Evolutionary conservation across 2,888 invertebrate species (phyloP).

Genomic region (Apodemia duryi): DNA sequence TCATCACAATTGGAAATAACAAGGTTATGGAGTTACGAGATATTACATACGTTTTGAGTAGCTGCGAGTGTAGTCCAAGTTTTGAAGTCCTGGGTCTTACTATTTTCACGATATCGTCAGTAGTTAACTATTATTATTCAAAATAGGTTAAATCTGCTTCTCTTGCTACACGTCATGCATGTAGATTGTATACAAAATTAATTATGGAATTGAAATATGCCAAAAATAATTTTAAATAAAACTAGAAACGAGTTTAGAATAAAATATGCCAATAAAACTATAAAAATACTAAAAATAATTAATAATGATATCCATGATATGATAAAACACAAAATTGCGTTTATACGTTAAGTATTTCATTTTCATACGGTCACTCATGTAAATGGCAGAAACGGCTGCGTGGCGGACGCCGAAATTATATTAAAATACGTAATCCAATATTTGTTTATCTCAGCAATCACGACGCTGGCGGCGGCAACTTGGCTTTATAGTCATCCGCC

Average conservation of each 20-base stretch:
- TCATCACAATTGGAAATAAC: neutral
- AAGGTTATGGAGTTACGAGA: neutral
- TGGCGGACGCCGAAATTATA: neutral
- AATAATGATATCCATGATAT: no score
- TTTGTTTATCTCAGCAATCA: slow-evolving; percentile 9
- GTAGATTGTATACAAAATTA: no score
- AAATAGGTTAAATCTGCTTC: no score
- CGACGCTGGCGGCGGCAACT: neutral
- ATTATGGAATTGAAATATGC: no score
- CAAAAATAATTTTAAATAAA: no score
- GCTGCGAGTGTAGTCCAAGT: no score
- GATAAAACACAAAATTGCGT: neutral
- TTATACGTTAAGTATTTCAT: neutral
- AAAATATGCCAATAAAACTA: no score
- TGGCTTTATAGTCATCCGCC: neutral
- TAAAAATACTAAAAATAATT: neutral
- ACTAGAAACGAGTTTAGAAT: no score
- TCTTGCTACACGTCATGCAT: no score
- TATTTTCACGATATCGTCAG: no score
- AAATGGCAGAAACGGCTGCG: neutral
- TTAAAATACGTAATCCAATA: slow-evolving; percentile 12
- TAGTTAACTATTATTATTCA: no score
- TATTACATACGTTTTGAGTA: neutral
- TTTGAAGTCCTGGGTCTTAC: no score
- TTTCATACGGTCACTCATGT: neutral